Evolutionary conservation across 2,113 vertebrate species (phyloP), one percentile per base, ranked within the genome.

Genomic region (Nicator chloris): DNA sequence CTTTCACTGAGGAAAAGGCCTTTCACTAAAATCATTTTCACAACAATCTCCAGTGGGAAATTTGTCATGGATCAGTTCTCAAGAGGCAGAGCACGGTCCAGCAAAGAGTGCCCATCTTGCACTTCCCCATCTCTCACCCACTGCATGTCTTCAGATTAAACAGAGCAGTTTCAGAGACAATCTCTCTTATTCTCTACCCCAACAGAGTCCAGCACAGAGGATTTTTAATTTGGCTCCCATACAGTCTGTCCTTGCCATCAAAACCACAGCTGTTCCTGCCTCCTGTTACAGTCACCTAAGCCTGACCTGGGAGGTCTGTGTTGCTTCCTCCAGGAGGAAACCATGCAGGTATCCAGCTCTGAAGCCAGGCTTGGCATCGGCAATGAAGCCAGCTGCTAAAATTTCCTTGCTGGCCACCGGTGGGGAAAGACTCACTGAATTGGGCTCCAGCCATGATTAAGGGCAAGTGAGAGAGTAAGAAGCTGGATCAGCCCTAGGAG

Each of bases 261-360:
- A 90, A 79, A 6, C 8, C 82, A 81, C 96, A 94, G 88, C 59
- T 96, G 82, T 54, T 89, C 66, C 71, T 85, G 31, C 75, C 94
- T 96, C 64, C 92, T 83, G 87, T 60, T 68, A 40, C 49, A 44
- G 86, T 56, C 91, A 95, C 70, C 89, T 80, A 85, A 42, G 63
- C 66, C 75, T 64, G 90, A 91, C 47, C 83, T 73, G 23, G 31
- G 33, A 82, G 82, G 75, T 69, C 66, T 71, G 40, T 20, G 59
- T 44, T 90, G 28, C 35, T 85, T 82, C 68, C 63, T 85, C 71
- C 0, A 4, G 44, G 71, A 95, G 56, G 56, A 60, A 39, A 31
- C 22, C n/a, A 8, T 6, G 33, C 64, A 94, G 72, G 47, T 70
- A 69, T 53, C 59, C 65, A 50, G 57, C 54, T 88, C 70, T 33